phyloP scores from a whole-genome alignment of 1,140 invertebrate species.

The Apis florea region DNA sequence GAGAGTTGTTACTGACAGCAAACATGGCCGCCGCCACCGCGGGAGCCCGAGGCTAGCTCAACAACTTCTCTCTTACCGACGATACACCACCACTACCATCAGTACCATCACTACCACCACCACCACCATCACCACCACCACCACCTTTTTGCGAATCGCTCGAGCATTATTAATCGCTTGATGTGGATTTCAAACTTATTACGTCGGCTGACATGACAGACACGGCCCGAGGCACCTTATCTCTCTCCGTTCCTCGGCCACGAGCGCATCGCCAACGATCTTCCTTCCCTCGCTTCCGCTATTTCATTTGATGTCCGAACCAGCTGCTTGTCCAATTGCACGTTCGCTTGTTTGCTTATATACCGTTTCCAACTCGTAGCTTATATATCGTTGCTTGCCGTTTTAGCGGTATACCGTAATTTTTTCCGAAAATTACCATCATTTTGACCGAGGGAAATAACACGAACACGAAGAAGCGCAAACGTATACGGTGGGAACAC shows the following conservation, averaged over 20 bases:
- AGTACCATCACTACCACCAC: too few species aligned
- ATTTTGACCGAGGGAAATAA: slow-evolving; percentile 9
- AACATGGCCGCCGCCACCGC: slow-evolving; percentile 71
- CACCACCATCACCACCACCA: too few species aligned
- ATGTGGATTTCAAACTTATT: slow-evolving; percentile 77
- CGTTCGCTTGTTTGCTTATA: slow-evolving; percentile 32
- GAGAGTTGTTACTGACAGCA: slow-evolving; percentile 76
- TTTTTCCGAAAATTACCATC: slow-evolving; percentile 27
- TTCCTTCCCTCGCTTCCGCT: slow-evolving; percentile 31
- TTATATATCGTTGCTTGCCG: slow-evolving; percentile 38
- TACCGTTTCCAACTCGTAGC: slow-evolving; percentile 33
- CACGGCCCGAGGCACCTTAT: slow-evolving; percentile 61
- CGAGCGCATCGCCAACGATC: slow-evolving; percentile 23
- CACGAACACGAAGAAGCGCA: neutral
- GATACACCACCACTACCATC: slow-evolving; percentile 28
- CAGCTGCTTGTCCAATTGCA: slow-evolving; percentile 62
- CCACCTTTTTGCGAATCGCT: slow-evolving; percentile 72
- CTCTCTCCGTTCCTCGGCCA: slow-evolving; percentile 46
- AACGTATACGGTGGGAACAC: slow-evolving; percentile 22
- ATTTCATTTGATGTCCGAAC: slow-evolving; percentile 68
- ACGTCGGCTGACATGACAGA: slow-evolving; percentile 71
- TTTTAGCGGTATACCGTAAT: neutral
- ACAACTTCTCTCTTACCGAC: slow-evolving; percentile 68
- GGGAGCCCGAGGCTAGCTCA: slow-evolving; percentile 67
- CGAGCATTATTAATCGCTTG: slow-evolving; percentile 76